These are phyloP conservation scores for Onychomys torridus DNA, from an alignment of 2,797 vertebrate genomes.

Conservation along the genomic window DNA sequence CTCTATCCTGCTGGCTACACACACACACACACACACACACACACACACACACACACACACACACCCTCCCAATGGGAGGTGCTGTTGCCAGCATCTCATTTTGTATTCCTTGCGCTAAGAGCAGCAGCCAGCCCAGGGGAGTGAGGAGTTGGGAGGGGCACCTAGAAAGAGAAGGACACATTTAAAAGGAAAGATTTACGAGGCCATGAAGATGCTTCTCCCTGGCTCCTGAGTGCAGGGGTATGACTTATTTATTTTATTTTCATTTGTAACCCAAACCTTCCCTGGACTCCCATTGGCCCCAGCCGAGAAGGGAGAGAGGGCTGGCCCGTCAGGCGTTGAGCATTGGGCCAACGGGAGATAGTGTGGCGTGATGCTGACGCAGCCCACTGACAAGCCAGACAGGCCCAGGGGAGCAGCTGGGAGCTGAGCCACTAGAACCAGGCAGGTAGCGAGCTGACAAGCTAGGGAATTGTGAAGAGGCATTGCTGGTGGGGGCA, in stretches of 20 bases:
- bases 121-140: slow-evolving; percentile 50
- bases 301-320: slow-evolving; percentile 77
- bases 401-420: slow-evolving; percentile 75
- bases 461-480: slow-evolving; percentile 74
- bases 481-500: slow-evolving; percentile 70
- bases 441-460: slow-evolving; percentile 79
- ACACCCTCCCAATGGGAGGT: background rate
- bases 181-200: slow-evolving; percentile 79
- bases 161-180: slow-evolving; percentile 69
- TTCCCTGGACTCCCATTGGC: slow-evolving; percentile 79
- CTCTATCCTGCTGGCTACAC: background rate
- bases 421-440: slow-evolving; percentile 61
- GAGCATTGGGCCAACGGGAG: slow-evolving; percentile 79
- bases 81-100: slow-evolving; percentile 24
- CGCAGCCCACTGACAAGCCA: slow-evolving; percentile 79
- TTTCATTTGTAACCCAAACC: slow-evolving; percentile 81
- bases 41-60: too few species aligned
- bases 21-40: too few species aligned
- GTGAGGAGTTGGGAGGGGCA: background rate
- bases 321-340: slow-evolving; percentile 77
- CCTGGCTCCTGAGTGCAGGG: slow-evolving; percentile 72
- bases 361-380: slow-evolving; percentile 81
- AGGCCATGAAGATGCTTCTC: slow-evolving; percentile 76
- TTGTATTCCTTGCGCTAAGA: slow-evolving; percentile 56
- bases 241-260: slow-evolving; percentile 82